Conservation (phyloP, 1,140 invertebrate genomes). For the Drosophila eugracilis region DNA sequence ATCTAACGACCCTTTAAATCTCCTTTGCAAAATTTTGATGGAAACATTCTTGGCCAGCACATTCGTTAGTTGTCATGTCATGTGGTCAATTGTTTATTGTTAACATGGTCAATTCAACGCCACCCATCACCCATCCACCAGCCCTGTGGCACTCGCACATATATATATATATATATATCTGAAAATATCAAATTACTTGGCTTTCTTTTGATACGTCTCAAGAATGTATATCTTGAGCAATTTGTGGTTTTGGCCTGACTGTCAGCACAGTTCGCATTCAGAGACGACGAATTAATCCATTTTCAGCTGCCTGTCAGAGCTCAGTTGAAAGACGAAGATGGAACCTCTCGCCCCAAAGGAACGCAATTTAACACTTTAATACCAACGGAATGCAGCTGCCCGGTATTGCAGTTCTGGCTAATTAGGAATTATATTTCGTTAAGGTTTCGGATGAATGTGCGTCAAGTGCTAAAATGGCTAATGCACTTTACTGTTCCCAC, state of each 20-base stretch:
- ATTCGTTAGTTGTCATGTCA: constrained; percentile 66
- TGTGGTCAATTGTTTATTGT: constrained; percentile 79
- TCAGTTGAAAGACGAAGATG: constrained; percentile 18
- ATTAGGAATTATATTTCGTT: constrained; percentile 28
- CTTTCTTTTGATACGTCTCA: constrained; percentile 30
- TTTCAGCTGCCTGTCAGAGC: constrained; percentile 44
- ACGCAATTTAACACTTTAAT: constrained; percentile 35
- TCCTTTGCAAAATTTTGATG: constrained; percentile 48
- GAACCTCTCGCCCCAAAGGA: neutral
- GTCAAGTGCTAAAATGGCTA: constrained; percentile 46
- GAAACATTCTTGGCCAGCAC: constrained; percentile 47
- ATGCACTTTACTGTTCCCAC: constrained; percentile 39
- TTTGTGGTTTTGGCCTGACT: constrained; percentile 49
- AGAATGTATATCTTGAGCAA: constrained; percentile 43
- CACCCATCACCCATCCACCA: neutral
- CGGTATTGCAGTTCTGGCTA: constrained; percentile 28
- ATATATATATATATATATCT: constrained; percentile 19
- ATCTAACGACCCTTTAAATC: neutral
- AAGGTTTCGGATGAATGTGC: constrained; percentile 23
- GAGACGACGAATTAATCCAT: constrained; percentile 52
- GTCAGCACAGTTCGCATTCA: constrained; percentile 45
- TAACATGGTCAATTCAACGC: constrained; percentile 53
- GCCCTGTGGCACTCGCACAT: neutral
- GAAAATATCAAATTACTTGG: constrained; percentile 52
- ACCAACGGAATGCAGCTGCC: constrained; percentile 30